Percentiles rank a stretch among this genome's conserved stretches.
phyloP scores from a whole-genome alignment of 2,113 vertebrate species.

The Bufo gargarizans region DNA sequence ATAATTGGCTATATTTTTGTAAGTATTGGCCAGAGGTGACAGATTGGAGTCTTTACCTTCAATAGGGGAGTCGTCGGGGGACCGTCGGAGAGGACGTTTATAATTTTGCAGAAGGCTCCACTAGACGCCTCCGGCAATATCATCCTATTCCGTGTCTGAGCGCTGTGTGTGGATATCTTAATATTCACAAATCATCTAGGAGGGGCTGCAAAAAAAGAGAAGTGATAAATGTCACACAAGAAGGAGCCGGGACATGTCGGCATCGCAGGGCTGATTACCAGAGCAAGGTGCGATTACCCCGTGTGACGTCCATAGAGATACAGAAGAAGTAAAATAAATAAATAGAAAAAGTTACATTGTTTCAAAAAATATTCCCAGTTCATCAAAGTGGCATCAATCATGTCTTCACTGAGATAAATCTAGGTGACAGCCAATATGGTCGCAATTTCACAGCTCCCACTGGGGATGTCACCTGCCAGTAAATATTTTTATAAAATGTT shows the following conservation, averaged over 20 bases:
- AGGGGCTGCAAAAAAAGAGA: neutral
- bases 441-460: no score
- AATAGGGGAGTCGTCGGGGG: slow-evolving; percentile 44
- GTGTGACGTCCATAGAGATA: no score
- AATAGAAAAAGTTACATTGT: no score
- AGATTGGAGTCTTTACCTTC: slow-evolving; percentile 55
- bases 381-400: no score
- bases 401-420: neutral
- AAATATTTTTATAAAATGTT: no score
- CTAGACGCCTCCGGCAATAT: slow-evolving; percentile 32
- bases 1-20: slow-evolving; percentile 30
- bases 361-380: no score
- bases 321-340: no score
- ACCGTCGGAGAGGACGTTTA: slow-evolving; percentile 5
- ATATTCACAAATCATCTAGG: neutral
- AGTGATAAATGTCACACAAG: slow-evolving; percentile 12
- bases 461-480: no score
- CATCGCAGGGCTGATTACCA: neutral
- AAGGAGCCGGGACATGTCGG: neutral
- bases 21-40: slow-evolving; percentile 52
- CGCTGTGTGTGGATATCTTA: neutral
- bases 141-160: neutral
- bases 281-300: no score
- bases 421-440: no score
- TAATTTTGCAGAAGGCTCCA: slow-evolving; percentile 46